Base-by-base conservation (phyloP, 92 coral and sea anemone species). In the Scolanthus callimorphus region DNA sequence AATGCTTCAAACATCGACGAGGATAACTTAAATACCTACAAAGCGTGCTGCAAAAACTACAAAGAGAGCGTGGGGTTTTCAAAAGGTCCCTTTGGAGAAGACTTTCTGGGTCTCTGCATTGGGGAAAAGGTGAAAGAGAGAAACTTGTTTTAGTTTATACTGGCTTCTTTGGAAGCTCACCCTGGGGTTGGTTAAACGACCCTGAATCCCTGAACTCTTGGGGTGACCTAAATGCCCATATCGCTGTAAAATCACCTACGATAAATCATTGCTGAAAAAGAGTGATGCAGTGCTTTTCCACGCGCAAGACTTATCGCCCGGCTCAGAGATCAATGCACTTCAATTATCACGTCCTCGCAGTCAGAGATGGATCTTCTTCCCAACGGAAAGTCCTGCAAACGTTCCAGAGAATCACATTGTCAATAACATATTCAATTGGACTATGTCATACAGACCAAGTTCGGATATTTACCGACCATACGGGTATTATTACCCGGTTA, bases 261-360 rank as follows among this genome's bases (percentile, higher is more conserved):
- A 74, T 57, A 75, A 70, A 54, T 41, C 27, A 30, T 69, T 63
- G 37, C 29, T 76, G 3, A 55, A 63, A 0, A 37, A 55, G 26
- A 88, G 88, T 49, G 90, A 85, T 50, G 88, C 76, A 1, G 73
- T 89, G 30, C 19, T 89, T 48, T 90, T 90, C 62, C 97, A 85
- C 39, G 87, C 86, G 10, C 95, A 84, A 21, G 90, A 85, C 41
- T 73, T 90, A 74, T 84, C 84, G 17, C 10, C 59, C 10, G 39
- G 39, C 2, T 46, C 31, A 19, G 63, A 75, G 20, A 63, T 89
- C 59, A 60, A 58, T 59, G 55, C 39, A 74, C 51, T 2, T 55
- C 55, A 26, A 20, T 25, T 13, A 47, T 25, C 10, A 77, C 85
- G 48, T 44, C 64, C 2, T 28, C 69, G 6, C 39, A 47, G n/a